phyloP scores from a whole-genome alignment of 2,113 vertebrate species.

The Gadus macrocephalus region DNA sequence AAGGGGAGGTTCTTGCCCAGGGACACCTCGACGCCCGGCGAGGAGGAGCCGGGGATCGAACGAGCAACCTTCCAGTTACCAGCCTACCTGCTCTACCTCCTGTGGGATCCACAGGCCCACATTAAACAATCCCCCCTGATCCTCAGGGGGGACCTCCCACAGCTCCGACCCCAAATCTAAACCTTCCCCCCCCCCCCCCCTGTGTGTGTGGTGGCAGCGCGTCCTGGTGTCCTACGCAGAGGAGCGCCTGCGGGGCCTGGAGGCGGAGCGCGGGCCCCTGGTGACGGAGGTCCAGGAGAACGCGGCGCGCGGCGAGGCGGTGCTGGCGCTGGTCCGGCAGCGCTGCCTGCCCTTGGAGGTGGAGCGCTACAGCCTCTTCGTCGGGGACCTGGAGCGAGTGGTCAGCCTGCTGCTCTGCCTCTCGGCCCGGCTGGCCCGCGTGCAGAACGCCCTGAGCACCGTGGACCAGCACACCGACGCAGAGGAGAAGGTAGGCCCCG shows the following conservation, averaged over 20 bases:
- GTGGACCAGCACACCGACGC: slow-evolving; percentile 70
- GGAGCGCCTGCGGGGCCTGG: slow-evolving; percentile 63
- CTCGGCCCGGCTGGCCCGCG: slow-evolving; percentile 84
- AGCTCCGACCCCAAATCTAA: too few relatives aligned
- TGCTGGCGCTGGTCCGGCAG: slow-evolving; percentile 66
- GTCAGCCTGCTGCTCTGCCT: slow-evolving; percentile 87
- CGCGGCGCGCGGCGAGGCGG: slow-evolving; percentile 23
- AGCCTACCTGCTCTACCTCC: too few relatives aligned
- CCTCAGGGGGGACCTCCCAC: too few relatives aligned
- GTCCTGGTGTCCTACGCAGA: slow-evolving; percentile 67
- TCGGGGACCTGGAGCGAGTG: slow-evolving; percentile 89
- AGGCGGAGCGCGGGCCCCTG: slow-evolving; percentile 60
- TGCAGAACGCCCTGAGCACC: slow-evolving; percentile 81
- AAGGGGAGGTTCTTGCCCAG: too few relatives aligned
- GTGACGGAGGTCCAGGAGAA: slow-evolving; percentile 64
- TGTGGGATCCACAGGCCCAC: too few relatives aligned
- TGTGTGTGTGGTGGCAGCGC: slow-evolving; percentile 38
- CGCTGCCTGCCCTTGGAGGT: slow-evolving; percentile 78
- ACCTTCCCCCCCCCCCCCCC: background rate
- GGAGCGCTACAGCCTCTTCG: slow-evolving; percentile 83
- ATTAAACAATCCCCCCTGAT: too few relatives aligned
- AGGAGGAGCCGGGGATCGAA: too few relatives aligned
- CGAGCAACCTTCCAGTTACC: too few relatives aligned
- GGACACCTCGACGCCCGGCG: too few relatives aligned
- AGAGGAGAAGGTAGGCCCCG: slow-evolving; percentile 82